Evolutionary conservation across 53 echinoderm and acorn worm species (phyloP).

Genomic region (Apostichopus leukothele): DNA sequence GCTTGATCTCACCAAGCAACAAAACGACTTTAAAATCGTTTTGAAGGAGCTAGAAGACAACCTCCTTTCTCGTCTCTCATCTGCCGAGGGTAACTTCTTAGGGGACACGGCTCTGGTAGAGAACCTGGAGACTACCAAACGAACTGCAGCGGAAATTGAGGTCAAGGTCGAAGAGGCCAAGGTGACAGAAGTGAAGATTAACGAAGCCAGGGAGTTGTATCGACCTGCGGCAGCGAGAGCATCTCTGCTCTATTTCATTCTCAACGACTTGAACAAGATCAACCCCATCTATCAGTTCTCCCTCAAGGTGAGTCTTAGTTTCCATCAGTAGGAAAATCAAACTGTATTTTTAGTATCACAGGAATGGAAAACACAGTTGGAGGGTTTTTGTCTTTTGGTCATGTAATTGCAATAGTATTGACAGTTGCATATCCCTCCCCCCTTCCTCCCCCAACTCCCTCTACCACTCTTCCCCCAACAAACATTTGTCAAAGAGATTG

Average conservation of each 20-base stretch:
- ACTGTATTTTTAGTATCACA: too few relatives aligned
- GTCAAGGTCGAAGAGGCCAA: slow-evolving; percentile 97
- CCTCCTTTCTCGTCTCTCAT: slow-evolving; percentile 93
- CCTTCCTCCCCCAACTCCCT: too few relatives aligned
- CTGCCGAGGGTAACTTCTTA: slow-evolving; percentile 99
- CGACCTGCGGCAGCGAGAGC: slow-evolving; percentile 95
- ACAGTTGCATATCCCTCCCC: too few relatives aligned
- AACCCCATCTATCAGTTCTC: slow-evolving; percentile 99
- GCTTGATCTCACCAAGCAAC: slow-evolving; percentile 96
- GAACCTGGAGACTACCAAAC: slow-evolving; percentile 96
- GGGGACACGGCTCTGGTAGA: slow-evolving; percentile 96
- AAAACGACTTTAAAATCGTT: slow-evolving; percentile 99
- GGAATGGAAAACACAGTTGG: too few relatives aligned
- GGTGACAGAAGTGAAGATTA: slow-evolving; percentile 96
- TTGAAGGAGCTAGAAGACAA: slow-evolving; percentile 98
- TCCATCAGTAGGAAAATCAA: neutral
- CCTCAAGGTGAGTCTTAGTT: slow-evolving; percentile 71
- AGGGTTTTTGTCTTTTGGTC: too few relatives aligned
- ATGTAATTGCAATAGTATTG: too few relatives aligned
- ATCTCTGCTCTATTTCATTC: slow-evolving; percentile 94
- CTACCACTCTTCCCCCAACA: too few relatives aligned
- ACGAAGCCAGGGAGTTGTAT: slow-evolving; percentile 92
- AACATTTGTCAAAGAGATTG: too few relatives aligned
- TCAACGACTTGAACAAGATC: slow-evolving; percentile 96
- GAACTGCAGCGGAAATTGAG: slow-evolving; percentile 95